These are phyloP conservation scores for Bettongia penicillata DNA, from an alignment of 2,113 vertebrate species.

Conservation along the genomic window DNA sequence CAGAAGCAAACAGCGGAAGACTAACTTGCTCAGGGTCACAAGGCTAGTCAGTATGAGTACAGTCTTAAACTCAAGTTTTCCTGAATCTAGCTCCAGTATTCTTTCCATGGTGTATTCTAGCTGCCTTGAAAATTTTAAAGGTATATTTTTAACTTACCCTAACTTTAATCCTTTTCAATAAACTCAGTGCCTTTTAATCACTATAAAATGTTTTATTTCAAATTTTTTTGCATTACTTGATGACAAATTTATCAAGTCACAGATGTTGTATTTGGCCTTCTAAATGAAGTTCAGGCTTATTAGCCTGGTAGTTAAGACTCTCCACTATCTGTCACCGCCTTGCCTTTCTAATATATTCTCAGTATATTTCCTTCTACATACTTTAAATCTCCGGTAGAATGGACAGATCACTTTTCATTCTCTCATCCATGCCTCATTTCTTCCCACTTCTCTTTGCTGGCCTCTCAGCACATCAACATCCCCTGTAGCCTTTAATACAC, in stretches of 20 bases:
- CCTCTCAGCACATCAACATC: neutral
- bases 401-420: neutral
- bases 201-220: neutral
- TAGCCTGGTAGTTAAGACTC: neutral
- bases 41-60: neutral
- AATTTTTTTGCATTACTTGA: neutral
- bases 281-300: neutral
- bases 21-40: neutral
- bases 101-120: neutral
- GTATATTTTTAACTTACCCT: neutral
- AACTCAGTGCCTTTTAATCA: neutral
- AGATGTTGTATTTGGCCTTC: neutral
- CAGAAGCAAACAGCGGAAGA: neutral
- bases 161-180: neutral
- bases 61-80: neutral
- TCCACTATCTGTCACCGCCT: neutral
- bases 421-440: neutral
- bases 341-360: neutral
- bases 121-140: neutral
- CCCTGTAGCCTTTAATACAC: neutral
- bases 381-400: neutral
- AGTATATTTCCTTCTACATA: neutral
- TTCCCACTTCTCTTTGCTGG: neutral
- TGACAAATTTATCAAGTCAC: neutral
- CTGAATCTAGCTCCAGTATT: neutral